Evolutionary conservation across 2,888 invertebrate species (phyloP), one percentile per base, ranked within the genome.

Genomic region (Heliconius erato): DNA sequence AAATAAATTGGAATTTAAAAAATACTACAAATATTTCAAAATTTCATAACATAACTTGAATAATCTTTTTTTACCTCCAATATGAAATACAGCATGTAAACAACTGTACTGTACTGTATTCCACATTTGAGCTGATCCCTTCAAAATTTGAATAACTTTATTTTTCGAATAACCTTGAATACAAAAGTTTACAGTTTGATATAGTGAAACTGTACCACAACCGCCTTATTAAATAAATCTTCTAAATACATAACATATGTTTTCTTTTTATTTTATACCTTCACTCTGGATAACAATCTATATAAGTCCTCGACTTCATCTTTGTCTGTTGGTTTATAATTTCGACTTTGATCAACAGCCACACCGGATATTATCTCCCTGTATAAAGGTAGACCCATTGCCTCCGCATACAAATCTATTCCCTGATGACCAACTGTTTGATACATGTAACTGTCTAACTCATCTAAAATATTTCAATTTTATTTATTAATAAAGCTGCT

Each of bases 301-400:
- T 97, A 99, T 63, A 99, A 96, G 96, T 99, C 99, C 95, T 99
- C 99, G 68, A 99, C 99, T 96, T 99, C 99, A 95, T 99, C 99
- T 89, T 98, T 97, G 63, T 97, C 97, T 40, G 98, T 98, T 80
- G 98, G 98, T 80, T 97, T 96, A 93, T 99, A 99, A 88, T 97
- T 96, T 92, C 98, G 97, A 78, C 97, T 98, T 89, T 97, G 97
- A 92, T 98, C 97, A 79, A 98, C 95, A n/a, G 99, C 98, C 86
- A 97, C 96, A 67, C 99, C 99, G 87, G 97, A 96, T 81, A 99
- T 99, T 84, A 97, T 96, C 88, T 97, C 97, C 84, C 98, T 97
- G 93, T 98, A 99, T 78, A 99, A 94, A 0, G 99, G 99, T 83
- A 99, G 93, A 5, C 97, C 98, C 98, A 99, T 98, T 2, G 99